Evolutionary conservation across 2,797 vertebrate genomes (phyloP).

Genomic region (Sebastes trivittatus): DNA sequence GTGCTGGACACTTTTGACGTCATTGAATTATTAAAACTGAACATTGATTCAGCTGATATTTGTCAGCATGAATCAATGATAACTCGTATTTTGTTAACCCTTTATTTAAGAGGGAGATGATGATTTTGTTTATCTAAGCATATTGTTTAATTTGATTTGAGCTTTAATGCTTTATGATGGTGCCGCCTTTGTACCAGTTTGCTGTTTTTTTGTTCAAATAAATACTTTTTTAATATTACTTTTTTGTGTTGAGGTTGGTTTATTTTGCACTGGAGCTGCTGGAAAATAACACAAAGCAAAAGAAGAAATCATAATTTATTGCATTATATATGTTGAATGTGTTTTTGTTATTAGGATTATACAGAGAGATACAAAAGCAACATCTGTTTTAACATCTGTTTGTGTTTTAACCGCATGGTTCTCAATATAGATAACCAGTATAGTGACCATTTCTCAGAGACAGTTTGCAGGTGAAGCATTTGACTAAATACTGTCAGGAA

Average conservation of each 20-base stretch:
- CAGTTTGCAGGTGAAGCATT: not conserved
- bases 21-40: not conserved
- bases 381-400: too few relatives aligned
- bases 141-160: slow-evolving; percentile 30
- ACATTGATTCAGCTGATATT: slow-evolving; percentile 11
- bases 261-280: not conserved
- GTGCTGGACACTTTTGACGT: too few relatives aligned
- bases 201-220: not conserved
- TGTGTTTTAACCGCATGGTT: not conserved
- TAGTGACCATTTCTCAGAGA: not conserved
- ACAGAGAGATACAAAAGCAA: too few relatives aligned
- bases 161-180: not conserved
- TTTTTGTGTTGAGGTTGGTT: not conserved
- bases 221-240: too few relatives aligned
- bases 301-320: too few relatives aligned
- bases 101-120: not conserved
- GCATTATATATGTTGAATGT: too few relatives aligned
- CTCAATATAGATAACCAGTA: not conserved
- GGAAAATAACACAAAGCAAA: not conserved
- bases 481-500: too few relatives aligned
- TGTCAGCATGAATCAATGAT: slow-evolving; percentile 4
- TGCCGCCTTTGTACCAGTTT: not conserved
- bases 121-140: slow-evolving; percentile 26
- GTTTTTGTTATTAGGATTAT: too few relatives aligned
- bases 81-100: not conserved